Base-by-base conservation (phyloP, 2,113 vertebrate genomes). In the Addax nasomaculatus region DNA sequence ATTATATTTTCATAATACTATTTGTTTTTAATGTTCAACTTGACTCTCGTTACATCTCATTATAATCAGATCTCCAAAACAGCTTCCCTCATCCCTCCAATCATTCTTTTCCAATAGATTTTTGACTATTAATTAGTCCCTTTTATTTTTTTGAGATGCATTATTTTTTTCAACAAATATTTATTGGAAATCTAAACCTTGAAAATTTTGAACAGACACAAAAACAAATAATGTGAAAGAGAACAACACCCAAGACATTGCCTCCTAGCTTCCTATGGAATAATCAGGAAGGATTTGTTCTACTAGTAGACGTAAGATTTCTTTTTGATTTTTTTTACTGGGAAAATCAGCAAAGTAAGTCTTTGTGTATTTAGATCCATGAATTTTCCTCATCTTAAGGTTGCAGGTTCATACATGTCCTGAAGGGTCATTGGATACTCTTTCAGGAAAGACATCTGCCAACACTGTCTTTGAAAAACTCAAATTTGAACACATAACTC, bases 1-100 rank as follows among this genome's bases (percentile, higher is more conserved):
- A 89, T 89, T 43, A 0, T 76, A 73, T 67, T 51, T 47, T 94
- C 36, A 57, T 92, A 62, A 92, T 36, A 25, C 30, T 94, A 30
- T 96, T 96, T 49, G 96, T 36, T 92, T 51, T 81, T 49, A 51
- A 39, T 14, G 60, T 95, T 62, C 1, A 55, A 43, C 43, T 76
- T 85, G 33, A 39, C 13, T 93, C 6, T 29, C 11, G 30, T 73
- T 60, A 89, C 6, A 85, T 4, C 89, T 80, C 45, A 14, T 5
- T 45, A 39, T 76, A 29, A 84, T 39, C 43, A 73, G 23, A 47
- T 81, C 30, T 79, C 19, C 6, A 60, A 55, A 25, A 21, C 9
- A 51, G 6, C 39, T 62, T 89, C 10, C 81, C 33, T 9, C 19
- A 7, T 25, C 8, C 33, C 23, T 83, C 17, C 11, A 57, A 25